phyloP scores from a whole-genome alignment of 2,888 invertebrate species.

The Campoplex nolae region DNA sequence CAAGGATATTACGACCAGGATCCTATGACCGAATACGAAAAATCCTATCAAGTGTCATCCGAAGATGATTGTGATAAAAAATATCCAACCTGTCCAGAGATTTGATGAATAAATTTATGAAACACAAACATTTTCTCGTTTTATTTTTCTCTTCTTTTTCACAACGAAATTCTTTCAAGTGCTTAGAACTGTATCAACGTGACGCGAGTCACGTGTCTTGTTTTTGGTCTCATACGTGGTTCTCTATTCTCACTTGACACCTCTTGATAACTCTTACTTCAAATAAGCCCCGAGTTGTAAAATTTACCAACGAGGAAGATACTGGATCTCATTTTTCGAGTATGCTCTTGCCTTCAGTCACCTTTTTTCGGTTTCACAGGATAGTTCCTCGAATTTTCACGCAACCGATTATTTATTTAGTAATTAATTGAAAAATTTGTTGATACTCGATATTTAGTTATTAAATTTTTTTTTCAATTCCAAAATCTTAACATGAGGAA shows the following conservation, averaged over 20 bases:
- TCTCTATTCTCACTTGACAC: slow-evolving; percentile 20
- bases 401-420: background rate
- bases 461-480: background rate
- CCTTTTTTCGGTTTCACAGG: slow-evolving; percentile 40
- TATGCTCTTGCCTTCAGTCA: slow-evolving; percentile 30
- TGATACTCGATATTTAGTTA: background rate
- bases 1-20: slow-evolving; percentile 84
- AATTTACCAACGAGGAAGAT: background rate
- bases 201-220: background rate
- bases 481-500: slow-evolving; percentile 23
- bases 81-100: slow-evolving; percentile 85
- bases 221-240: slow-evolving; percentile 1
- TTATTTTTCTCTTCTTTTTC: background rate
- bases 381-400: slow-evolving; percentile 4
- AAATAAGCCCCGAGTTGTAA: slow-evolving; percentile 12
- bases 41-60: slow-evolving; percentile 81
- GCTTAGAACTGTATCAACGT: background rate
- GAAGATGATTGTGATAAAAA: slow-evolving; percentile 83
- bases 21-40: slow-evolving; percentile 85
- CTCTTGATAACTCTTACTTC: slow-evolving; percentile 35
- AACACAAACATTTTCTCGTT: background rate
- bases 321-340: slow-evolving; percentile 1
- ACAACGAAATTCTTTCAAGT: background rate
- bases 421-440: background rate
- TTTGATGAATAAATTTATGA: slow-evolving; percentile 59